A percentile compares a stretch with the other conserved stretches of the same genome.
phyloP scores from a whole-genome alignment of 2,113 vertebrate genomes.

The Lonchura striata region DNA sequence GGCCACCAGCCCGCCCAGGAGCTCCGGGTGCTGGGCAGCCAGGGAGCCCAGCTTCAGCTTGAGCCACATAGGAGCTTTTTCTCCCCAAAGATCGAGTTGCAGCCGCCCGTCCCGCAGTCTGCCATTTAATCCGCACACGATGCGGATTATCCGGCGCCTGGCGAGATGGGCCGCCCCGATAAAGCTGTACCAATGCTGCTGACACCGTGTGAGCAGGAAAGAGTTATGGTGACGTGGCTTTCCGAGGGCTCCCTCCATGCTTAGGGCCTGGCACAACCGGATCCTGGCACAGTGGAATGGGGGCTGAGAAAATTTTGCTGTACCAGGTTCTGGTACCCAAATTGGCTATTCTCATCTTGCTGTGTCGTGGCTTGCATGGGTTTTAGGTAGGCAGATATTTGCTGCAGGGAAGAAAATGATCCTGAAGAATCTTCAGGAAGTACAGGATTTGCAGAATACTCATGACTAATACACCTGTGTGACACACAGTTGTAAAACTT shows the following conservation, averaged over 20 bases:
- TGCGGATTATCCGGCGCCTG: background rate
- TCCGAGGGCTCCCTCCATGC: background rate
- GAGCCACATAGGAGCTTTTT: background rate
- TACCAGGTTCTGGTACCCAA: too few species aligned
- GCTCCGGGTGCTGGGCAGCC: background rate
- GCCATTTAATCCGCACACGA: background rate
- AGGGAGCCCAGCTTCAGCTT: background rate
- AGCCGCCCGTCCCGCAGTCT: too few species aligned
- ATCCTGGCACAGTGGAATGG: background rate
- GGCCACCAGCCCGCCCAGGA: background rate
- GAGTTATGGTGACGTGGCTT: slow-evolving; percentile 32
- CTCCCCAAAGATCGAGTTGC: background rate
- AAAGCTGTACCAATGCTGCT: background rate
- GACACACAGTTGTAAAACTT: background rate
- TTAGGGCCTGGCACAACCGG: background rate
- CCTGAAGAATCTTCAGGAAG: background rate
- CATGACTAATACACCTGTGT: rapidly evolving
- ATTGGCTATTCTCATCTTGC: rapidly evolving
- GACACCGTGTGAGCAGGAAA: background rate
- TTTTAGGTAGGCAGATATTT: background rate
- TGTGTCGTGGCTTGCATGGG: rapidly evolving
- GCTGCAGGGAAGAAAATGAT: background rate
- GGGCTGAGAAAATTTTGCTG: background rate
- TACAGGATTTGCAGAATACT: background rate
- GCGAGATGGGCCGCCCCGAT: background rate